These are phyloP conservation scores for Aphodius sticticus DNA, from an alignment of 2,888 invertebrate genomes.

Conservation along the genomic window DNA sequence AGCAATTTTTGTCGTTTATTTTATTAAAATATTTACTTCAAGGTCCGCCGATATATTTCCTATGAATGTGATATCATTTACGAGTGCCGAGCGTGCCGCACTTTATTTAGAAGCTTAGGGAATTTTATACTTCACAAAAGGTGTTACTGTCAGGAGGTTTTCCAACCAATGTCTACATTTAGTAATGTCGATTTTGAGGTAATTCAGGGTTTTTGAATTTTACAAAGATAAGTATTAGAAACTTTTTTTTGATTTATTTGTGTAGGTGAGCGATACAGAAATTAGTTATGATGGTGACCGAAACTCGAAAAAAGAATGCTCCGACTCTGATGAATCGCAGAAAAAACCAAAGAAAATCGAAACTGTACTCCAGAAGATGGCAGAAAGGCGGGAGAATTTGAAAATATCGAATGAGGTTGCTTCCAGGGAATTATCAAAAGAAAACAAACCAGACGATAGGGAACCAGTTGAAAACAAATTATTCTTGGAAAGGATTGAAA, in stretches of 20 bases:
- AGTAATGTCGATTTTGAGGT: neutral
- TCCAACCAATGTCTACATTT: conserved; percentile 43
- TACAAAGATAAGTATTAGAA: too few species aligned
- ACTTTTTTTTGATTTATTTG: neutral
- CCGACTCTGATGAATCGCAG: neutral
- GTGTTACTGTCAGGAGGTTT: conserved; percentile 76
- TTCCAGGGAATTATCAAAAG: conserved; percentile 46
- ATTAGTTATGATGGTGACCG: neutral
- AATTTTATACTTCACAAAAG: conserved; percentile 92
- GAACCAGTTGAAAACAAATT: conserved; percentile 16
- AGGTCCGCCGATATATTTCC: conserved; percentile 77
- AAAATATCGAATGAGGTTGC: conserved; percentile 47
- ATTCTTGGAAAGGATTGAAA: conserved; percentile 27
- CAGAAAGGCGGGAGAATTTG: conserved; percentile 49
- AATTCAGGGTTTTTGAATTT: too few species aligned
- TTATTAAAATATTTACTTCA: conserved; percentile 49
- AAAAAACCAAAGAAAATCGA: conserved; percentile 20
- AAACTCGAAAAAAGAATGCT: too few species aligned
- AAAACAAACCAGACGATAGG: conserved; percentile 16
- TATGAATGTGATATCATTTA: conserved; percentile 89
- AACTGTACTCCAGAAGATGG: conserved; percentile 46
- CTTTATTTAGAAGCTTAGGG: conserved; percentile 84
- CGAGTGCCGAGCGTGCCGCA: conserved; percentile 88
- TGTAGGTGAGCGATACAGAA: neutral
- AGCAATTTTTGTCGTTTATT: neutral